A percentile compares a stretch with the other conserved stretches of the same genome.
These are phyloP conservation scores for Columba livia DNA, from an alignment of 2,113 vertebrate genomes.

Conservation along the genomic window DNA sequence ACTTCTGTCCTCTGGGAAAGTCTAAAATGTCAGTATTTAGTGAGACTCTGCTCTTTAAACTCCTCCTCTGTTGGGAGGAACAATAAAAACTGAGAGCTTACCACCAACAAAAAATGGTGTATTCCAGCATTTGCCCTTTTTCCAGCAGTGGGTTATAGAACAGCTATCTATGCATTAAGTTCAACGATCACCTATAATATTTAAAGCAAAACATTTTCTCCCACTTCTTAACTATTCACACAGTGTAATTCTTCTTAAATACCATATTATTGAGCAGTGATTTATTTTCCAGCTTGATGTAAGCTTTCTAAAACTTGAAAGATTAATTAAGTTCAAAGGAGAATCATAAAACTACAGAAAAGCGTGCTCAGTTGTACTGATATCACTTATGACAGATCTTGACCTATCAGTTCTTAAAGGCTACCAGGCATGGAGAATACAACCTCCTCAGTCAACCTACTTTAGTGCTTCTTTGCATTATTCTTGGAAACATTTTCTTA, in stretches of 20 bases:
- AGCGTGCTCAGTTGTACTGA: not conserved
- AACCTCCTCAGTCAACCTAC: not conserved
- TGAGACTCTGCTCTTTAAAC: not conserved
- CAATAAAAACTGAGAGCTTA: not conserved
- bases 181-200: not conserved
- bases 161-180: not conserved
- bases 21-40: not conserved
- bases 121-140: not conserved
- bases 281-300: not conserved
- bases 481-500: not conserved
- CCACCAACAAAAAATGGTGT: not conserved
- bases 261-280: not conserved
- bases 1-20: not conserved
- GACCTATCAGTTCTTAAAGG: not conserved
- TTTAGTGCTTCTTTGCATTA: not conserved
- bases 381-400: not conserved
- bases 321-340: constrained; percentile 35
- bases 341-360: not conserved
- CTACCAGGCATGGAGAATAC: not conserved
- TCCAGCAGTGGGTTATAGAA: not conserved
- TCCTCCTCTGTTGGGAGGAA: not conserved
- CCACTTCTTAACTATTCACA: not conserved
- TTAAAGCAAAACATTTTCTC: not conserved
- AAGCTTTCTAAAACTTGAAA: not conserved
- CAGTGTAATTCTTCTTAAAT: not conserved